Evolutionary conservation across 1,140 invertebrate species (phyloP).

Genomic region (Atta cephalotes): DNA sequence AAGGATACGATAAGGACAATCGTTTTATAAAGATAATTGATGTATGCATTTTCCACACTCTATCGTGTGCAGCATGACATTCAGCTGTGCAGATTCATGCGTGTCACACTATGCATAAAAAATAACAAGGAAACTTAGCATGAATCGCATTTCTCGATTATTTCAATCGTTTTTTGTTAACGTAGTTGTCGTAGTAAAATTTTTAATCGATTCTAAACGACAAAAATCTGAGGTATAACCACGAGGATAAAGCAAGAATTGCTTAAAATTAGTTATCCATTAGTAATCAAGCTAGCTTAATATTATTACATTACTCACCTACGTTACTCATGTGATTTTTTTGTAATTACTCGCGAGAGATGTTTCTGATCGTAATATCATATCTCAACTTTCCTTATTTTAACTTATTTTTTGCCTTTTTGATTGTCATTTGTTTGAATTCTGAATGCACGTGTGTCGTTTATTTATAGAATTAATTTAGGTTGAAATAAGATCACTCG

Average conservation of each 20-base stretch:
- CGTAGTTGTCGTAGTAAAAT: not conserved
- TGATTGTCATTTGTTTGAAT: too few species aligned
- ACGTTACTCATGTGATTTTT: too few species aligned
- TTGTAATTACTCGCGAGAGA: too few species aligned
- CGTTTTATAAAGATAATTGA: constrained; percentile 41
- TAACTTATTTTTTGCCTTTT: too few species aligned
- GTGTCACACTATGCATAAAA: not conserved
- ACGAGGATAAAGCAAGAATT: not conserved
- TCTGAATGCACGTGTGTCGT: too few species aligned
- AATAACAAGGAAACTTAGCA: not conserved
- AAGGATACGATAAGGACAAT: constrained; percentile 53
- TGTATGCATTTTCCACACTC: not conserved
- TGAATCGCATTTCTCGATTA: not conserved
- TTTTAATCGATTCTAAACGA: not conserved
- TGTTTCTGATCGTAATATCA: too few species aligned
- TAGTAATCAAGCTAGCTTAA: not conserved
- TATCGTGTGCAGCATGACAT: not conserved
- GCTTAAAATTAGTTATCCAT: not conserved
- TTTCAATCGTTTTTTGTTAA: not conserved
- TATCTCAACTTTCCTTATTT: too few species aligned
- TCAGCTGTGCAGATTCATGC: not conserved
- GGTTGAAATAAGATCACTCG: too few species aligned
- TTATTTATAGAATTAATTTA: too few species aligned
- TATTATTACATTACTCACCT: too few species aligned
- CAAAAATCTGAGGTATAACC: not conserved